A percentile compares a stretch with the other conserved stretches of the same genome.
These are phyloP conservation scores for Puffinus mauretanicus DNA, from an alignment of 2,113 vertebrate genomes.

Conservation along the genomic window DNA sequence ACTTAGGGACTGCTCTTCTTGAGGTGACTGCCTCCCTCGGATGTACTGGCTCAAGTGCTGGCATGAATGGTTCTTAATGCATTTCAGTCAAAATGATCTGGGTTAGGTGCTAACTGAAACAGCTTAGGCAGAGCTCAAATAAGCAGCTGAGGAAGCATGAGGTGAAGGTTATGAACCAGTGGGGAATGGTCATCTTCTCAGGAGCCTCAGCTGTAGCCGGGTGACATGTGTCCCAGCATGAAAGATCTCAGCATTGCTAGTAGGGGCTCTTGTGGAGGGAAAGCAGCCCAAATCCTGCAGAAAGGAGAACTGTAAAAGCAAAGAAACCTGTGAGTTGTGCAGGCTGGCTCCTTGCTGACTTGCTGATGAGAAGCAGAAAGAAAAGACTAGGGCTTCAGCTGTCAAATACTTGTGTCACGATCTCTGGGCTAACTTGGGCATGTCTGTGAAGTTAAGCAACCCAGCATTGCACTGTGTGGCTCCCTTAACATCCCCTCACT, in stretches of 20 bases:
- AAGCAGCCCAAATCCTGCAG: not conserved
- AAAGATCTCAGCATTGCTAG: not conserved
- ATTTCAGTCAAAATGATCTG: not conserved
- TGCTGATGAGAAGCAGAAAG: not conserved
- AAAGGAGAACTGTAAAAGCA: not conserved
- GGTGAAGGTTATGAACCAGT: not conserved
- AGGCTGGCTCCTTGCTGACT: not conserved
- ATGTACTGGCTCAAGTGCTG: not conserved
- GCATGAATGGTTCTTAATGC: not conserved
- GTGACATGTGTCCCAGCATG: not conserved
- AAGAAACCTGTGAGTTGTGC: not conserved
- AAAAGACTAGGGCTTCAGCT: not conserved
- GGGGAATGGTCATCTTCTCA: not conserved
- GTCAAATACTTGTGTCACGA: not conserved
- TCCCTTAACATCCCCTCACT: not conserved
- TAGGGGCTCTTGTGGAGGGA: not conserved
- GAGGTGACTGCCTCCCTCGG: not conserved
- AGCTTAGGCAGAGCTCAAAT: not conserved
- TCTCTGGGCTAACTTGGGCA: not conserved
- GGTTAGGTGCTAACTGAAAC: not conserved
- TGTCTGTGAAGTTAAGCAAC: not conserved
- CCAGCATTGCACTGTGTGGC: not conserved
- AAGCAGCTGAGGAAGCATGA: not conserved
- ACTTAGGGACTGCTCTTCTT: not conserved
- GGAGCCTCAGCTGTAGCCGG: not conserved